phyloP scores from a whole-genome alignment of 35 echinoderm and acorn worm genomes.

The Anneissia japonica region DNA sequence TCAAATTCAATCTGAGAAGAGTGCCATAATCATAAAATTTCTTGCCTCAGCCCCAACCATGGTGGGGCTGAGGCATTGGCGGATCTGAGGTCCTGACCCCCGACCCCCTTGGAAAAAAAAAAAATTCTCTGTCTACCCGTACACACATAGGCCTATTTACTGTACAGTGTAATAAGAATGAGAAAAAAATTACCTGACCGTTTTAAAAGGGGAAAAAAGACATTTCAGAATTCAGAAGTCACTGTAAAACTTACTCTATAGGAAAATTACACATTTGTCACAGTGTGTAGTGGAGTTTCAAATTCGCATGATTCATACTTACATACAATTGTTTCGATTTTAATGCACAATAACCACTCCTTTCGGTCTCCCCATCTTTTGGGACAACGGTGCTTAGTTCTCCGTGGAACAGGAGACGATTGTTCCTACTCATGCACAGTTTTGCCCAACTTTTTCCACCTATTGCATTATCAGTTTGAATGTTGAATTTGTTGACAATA shows the following conservation, averaged over 20 bases:
- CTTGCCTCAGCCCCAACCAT: too few relatives aligned
- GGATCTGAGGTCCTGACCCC: too few relatives aligned
- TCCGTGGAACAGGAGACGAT: constrained; percentile 79
- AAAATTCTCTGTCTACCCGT: too few relatives aligned
- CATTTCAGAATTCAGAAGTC: too few relatives aligned
- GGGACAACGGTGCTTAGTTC: constrained; percentile 69
- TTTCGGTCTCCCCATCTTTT: constrained; percentile 74
- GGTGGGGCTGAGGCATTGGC: too few relatives aligned
- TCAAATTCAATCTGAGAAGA: too few relatives aligned
- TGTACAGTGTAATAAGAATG: too few relatives aligned
- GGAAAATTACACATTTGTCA: background rate
- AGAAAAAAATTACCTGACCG: too few relatives aligned
- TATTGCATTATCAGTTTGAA: constrained; percentile 56
- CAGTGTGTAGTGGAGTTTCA: background rate
- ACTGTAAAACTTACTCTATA: background rate
- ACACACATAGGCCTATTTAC: too few relatives aligned
- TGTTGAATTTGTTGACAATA: constrained; percentile 45
- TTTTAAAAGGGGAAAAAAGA: too few relatives aligned
- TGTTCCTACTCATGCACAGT: constrained; percentile 66
- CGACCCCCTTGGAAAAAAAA: too few relatives aligned
- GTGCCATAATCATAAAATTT: too few relatives aligned
- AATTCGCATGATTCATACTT: constrained; percentile 22
- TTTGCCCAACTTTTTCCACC: constrained; percentile 77
- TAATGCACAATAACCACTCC: constrained; percentile 86
- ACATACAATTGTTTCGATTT: constrained; percentile 63